phyloP scores from a whole-genome alignment of 2,113 vertebrate species.

The Trogon melanurus region DNA sequence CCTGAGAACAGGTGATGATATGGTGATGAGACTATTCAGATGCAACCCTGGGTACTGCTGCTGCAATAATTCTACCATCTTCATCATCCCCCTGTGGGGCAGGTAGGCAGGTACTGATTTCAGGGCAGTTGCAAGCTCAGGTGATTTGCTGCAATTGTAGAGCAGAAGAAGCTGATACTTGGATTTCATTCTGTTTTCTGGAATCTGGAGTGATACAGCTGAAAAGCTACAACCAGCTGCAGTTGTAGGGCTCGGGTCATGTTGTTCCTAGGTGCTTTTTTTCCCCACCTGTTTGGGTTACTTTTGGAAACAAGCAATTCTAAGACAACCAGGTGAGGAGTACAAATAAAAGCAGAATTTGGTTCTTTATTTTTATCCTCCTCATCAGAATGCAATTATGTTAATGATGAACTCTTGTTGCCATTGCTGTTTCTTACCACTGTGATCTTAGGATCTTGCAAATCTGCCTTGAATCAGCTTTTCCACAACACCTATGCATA shows the following conservation, averaged over 20 bases:
- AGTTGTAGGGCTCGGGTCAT: not conserved
- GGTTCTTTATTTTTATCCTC: not conserved
- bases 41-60: not conserved
- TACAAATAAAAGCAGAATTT: not conserved
- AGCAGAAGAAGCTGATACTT: not conserved
- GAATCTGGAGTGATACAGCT: not conserved
- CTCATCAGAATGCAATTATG: not conserved
- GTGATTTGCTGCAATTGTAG: not conserved
- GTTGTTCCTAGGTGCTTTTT: not conserved
- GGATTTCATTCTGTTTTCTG: not conserved
- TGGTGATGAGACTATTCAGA: accelerated
- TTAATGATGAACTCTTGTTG: not conserved
- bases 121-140: not conserved
- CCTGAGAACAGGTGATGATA: not conserved
- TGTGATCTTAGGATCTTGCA: not conserved
- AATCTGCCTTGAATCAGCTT: not conserved
- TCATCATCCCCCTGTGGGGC: not conserved
- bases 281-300: not conserved
- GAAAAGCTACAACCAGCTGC: not conserved
- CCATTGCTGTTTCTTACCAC: not conserved
- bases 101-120: not conserved
- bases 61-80: not conserved
- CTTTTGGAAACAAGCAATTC: not conserved
- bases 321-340: not conserved
- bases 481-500: accelerated